Base-by-base conservation (phyloP, 2,888 invertebrate genomes). In the Chymomyza amoena region DNA sequence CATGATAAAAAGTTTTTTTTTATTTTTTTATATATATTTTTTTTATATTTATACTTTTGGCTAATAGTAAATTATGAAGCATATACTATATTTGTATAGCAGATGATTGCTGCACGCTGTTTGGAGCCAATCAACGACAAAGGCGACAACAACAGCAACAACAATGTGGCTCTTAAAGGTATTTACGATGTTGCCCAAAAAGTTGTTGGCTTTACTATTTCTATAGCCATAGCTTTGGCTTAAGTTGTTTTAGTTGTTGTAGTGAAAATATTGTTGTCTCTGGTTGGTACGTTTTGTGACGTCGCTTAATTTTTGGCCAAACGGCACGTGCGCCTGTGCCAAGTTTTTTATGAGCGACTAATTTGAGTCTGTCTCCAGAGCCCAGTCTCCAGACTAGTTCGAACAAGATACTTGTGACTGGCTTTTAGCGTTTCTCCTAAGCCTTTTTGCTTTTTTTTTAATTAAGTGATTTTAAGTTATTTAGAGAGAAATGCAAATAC, bases 301-400 rank as follows among this genome's bases (percentile, higher is more conserved):
- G 82, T 54, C 83, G 78, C 76, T 73, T 67, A 69, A 72, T 72
- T 66, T 72, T 66, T 72, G 62, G 59, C 73, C 66, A 85, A 87
- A 84, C 81, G 85, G 85, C 85, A 85, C 85, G 85, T 85, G 85
- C 87, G 88, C 73, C 77, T 87, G 86, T 88, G 84, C 84, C 84
- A 77, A 81, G 86, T 85, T 86, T 85, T 85, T 87, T 84, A 84
- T 88, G 88, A 85, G 81, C 79, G 78, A 76, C 79, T 87, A 84
- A 85, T 80, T 87, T 84, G 70, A 72, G 71, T n/a, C n/a, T 69
- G 72, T 68, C 16, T 66, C 63, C 25, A 66, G 10, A 6, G 32
- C 32, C 32, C 32, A 32, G 32, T 68, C 16, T 66, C 63, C 25
- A 66, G 64, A 72, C 62, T 45, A 52, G 60, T 74, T 59, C 20